Base-by-base conservation (phyloP, 2,888 invertebrate species). In the Eupithecia exiguata region DNA sequence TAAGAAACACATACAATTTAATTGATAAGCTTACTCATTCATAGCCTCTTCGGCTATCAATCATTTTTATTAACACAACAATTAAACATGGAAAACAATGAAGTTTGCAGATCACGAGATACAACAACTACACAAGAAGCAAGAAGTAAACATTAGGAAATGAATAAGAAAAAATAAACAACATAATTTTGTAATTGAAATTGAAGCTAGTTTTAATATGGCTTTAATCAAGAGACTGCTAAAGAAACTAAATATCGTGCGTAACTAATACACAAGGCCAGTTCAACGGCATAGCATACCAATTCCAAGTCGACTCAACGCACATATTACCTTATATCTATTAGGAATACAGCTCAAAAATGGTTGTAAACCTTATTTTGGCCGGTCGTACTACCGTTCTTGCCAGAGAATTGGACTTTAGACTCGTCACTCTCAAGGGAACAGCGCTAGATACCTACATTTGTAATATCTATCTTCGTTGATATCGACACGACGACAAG, bases 341-440 rank as follows among this genome's bases (percentile, higher is more conserved):
- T 21, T n/a, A n/a, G 40, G 30, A 43, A 70, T 72, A 75, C n/a
- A 61, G 70, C 38, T 68, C 43, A 75, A 25, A 70, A 68, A 75
- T 49, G 68, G 61, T 35, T 70, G 40, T 30, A 35, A 43, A 36
- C 25, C 61, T 16, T 43, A 38, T 71, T 25, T 66, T 76, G 75
- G 71, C 75, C 46, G 35, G 36, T 18, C 40, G 68, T 30, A 61
- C 68, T 63, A 70, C 66, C 35, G 21, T 66, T 66, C 62, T 69
- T 71, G 72, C 75, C 75, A 76, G 75, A 72, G 67, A 49, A 30
- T 36, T 69, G 76, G 36, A 79, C 79, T 79, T 77, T 79, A 74
- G 74, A 76, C 74, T 66, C 61, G 46, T 35, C 63, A 49, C n/a
- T 30, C 36, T 69, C 68, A 71, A 71, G 70, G 72, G 70, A 67